Percentiles rank a stretch among this genome's conserved stretches.
phyloP scores from a whole-genome alignment of 2,113 vertebrate genomes.

The Geococcyx californianus region DNA sequence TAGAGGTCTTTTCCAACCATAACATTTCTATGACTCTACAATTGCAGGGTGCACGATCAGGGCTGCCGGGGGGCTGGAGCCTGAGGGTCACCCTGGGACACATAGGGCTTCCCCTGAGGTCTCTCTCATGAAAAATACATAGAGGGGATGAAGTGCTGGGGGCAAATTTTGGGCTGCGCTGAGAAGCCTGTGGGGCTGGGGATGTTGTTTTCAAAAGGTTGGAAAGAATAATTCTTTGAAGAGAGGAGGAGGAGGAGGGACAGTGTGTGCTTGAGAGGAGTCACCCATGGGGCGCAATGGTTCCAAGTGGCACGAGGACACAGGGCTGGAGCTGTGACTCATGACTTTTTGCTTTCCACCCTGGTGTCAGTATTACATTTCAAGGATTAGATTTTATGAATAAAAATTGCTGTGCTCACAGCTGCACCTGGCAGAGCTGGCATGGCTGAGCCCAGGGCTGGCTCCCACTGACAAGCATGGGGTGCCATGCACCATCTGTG shows the following conservation, averaged over 20 bases:
- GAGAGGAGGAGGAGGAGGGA: not conserved
- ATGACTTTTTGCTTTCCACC: not conserved
- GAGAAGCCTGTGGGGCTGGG: not conserved
- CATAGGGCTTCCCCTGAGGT: rapidly evolving
- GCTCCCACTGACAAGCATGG: rapidly evolving
- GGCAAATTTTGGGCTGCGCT: not conserved
- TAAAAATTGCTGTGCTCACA: not conserved
- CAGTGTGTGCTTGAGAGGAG: not conserved
- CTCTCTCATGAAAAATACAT: not conserved
- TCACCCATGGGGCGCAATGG: not conserved
- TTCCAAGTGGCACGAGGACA: not conserved
- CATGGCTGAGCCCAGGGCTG: not conserved
- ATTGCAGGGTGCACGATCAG: not conserved
- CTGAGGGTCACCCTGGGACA: not conserved
- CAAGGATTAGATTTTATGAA: not conserved
- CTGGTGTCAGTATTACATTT: not conserved
- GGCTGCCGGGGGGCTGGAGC: not conserved
- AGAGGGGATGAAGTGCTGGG: not conserved
- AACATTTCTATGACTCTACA: too few relatives aligned
- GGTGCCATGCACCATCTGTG: rapidly evolving
- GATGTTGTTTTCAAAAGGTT: not conserved
- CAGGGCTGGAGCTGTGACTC: not conserved
- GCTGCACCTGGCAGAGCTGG: not conserved
- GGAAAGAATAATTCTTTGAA: not conserved
- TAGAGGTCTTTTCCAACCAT: too few relatives aligned